phyloP scores from a whole-genome alignment of 2,888 invertebrate genomes.

The Acholoe squamosa region DNA sequence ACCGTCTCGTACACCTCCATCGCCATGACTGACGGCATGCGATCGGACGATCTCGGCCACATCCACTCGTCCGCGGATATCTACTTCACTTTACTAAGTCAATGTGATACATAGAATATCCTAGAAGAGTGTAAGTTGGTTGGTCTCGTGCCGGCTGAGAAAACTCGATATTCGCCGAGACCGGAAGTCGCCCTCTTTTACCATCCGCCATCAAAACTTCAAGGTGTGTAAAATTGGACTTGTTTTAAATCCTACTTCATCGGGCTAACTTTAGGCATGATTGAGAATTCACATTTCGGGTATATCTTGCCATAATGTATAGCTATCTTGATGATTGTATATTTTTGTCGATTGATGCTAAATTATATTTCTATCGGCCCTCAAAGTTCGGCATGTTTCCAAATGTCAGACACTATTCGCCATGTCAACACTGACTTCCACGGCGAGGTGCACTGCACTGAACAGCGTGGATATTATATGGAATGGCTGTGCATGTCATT shows the following conservation, averaged over 20 bases:
- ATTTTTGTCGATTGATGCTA: not conserved
- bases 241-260: slow-evolving; percentile 21
- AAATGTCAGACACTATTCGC: not conserved
- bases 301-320: slow-evolving; percentile 9
- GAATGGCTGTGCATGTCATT: too few relatives aligned
- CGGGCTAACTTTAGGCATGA: not conserved
- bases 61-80: not conserved
- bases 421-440: not conserved
- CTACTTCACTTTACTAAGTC: not conserved
- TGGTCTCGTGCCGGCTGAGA: not conserved
- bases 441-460: not conserved
- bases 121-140: not conserved
- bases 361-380: not conserved
- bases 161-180: slow-evolving; percentile 5
- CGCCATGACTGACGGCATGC: slow-evolving; percentile 58
- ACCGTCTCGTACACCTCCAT: slow-evolving; percentile 61
- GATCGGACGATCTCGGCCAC: not conserved
- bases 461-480: too few relatives aligned
- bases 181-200: slow-evolving; percentile 50
- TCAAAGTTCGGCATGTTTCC: not conserved
- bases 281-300: not conserved
- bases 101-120: not conserved
- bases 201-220: slow-evolving; percentile 58
- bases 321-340: not conserved
- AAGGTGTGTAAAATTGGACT: slow-evolving; percentile 11